phyloP scores from a whole-genome alignment of 2,113 vertebrate genomes.

The Sminthopsis crassicaudata region DNA sequence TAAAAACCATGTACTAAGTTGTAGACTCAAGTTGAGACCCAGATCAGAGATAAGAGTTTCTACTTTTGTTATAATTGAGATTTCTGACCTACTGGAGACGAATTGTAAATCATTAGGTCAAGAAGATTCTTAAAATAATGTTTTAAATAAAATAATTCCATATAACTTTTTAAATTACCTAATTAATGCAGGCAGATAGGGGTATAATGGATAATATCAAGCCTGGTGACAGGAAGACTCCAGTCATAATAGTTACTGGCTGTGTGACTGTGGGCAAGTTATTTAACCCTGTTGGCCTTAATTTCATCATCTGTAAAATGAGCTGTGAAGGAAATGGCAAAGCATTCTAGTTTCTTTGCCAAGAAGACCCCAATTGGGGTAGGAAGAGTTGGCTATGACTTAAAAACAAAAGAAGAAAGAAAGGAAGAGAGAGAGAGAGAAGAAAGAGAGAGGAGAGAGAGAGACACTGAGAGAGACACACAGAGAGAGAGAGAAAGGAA shows the following conservation, averaged over 20 bases:
- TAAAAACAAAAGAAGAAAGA: neutral
- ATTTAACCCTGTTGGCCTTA: neutral
- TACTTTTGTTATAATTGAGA: neutral
- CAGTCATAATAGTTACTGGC: neutral
- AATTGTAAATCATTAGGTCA: neutral
- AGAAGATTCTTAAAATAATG: conserved; percentile 7
- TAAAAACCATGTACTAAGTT: neutral
- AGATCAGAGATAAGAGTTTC: neutral
- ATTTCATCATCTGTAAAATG: neutral
- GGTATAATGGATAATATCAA: neutral
- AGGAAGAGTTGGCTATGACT: neutral
- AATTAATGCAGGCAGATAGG: neutral
- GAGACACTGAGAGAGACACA: rapidly evolving
- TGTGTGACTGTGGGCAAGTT: neutral
- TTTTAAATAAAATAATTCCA: conserved; percentile 44
- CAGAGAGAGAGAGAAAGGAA: rapidly evolving
- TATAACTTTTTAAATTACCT: conserved; percentile 40
- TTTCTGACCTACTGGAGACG: neutral
- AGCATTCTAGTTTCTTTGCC: neutral
- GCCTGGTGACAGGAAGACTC: neutral
- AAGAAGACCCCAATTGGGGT: neutral
- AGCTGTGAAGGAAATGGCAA: neutral
- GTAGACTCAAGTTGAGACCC: neutral
- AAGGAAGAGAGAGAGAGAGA: neutral
- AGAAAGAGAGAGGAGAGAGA: neutral